These are phyloP conservation scores for Halictus ligatus DNA, from an alignment of 2,888 invertebrate genomes.

Conservation along the genomic window DNA sequence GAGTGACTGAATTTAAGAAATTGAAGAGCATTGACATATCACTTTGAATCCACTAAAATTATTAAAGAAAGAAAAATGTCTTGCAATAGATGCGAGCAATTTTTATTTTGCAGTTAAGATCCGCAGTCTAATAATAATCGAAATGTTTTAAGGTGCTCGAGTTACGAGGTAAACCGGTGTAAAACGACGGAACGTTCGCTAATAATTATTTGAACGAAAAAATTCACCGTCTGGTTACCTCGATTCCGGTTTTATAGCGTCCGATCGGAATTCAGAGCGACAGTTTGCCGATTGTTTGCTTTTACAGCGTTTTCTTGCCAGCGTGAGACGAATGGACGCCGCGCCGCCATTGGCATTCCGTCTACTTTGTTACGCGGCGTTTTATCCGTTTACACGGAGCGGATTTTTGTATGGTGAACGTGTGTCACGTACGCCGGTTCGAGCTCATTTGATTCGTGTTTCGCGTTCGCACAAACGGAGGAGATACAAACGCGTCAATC, in stretches of 20 bases:
- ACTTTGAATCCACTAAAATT: neutral
- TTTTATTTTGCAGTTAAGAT: no score
- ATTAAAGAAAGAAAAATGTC: neutral
- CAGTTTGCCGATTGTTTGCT: slow-evolving; percentile 14
- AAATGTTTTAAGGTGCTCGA: neutral
- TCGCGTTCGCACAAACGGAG: neutral
- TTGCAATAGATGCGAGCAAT: no score
- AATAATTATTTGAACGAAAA: neutral
- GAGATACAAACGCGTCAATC: neutral
- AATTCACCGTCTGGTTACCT: neutral
- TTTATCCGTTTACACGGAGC: slow-evolving; percentile 10
- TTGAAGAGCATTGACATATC: neutral
- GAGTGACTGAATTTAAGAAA: neutral
- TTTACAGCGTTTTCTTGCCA: neutral
- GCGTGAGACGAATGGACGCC: neutral
- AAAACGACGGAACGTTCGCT: neutral
- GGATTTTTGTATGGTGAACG: slow-evolving; percentile 8
- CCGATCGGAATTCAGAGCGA: neutral
- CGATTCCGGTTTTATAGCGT: neutral
- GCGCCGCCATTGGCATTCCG: neutral
- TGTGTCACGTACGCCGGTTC: neutral
- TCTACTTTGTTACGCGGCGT: slow-evolving; percentile 2
- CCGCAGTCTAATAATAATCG: neutral
- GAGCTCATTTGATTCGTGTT: slow-evolving; percentile 2
- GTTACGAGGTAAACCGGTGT: neutral